A percentile compares a stretch with the other conserved stretches of the same genome.
phyloP scores from a whole-genome alignment of 2,797 vertebrate species.

The Apodemus agrarius region DNA sequence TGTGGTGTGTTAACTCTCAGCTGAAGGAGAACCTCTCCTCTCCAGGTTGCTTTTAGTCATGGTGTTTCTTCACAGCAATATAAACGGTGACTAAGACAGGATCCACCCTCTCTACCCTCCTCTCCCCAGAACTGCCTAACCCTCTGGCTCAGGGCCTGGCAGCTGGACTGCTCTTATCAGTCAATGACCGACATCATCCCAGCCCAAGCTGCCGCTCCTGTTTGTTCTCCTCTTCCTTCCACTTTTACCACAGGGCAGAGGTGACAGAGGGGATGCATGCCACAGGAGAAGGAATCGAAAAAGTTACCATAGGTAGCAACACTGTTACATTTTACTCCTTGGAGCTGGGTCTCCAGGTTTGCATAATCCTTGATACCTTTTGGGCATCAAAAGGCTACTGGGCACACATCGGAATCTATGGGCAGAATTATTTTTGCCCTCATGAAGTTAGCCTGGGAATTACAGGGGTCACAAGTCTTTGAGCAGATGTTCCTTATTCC shows the following conservation, averaged over 20 bases:
- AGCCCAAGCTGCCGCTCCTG: not conserved
- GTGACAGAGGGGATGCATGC: not conserved
- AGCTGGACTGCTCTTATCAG: not conserved
- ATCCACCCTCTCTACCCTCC: not conserved
- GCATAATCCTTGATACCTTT: rapidly evolving
- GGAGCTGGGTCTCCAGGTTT: not conserved
- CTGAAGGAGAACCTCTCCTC: not conserved
- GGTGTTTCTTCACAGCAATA: not conserved
- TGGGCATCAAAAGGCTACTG: not conserved
- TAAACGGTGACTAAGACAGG: not conserved
- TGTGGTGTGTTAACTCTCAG: not conserved
- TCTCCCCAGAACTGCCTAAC: not conserved
- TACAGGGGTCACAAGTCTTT: not conserved
- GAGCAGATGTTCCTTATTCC: not conserved
- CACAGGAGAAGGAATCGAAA: not conserved
- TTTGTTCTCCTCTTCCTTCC: not conserved
- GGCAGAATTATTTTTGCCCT: not conserved
- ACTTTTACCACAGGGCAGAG: not conserved
- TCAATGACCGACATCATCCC: rapidly evolving
- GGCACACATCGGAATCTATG: not conserved
- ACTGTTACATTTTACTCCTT: not conserved
- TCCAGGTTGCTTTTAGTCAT: not conserved
- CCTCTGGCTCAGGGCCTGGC: not conserved
- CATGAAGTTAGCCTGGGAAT: not conserved
- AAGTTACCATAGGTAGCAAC: not conserved